Percentiles rank a stretch among this genome's conserved stretches.
Conservation (phyloP, 2,888 invertebrate genomes). For the Drosophila villosipedis region DNA sequence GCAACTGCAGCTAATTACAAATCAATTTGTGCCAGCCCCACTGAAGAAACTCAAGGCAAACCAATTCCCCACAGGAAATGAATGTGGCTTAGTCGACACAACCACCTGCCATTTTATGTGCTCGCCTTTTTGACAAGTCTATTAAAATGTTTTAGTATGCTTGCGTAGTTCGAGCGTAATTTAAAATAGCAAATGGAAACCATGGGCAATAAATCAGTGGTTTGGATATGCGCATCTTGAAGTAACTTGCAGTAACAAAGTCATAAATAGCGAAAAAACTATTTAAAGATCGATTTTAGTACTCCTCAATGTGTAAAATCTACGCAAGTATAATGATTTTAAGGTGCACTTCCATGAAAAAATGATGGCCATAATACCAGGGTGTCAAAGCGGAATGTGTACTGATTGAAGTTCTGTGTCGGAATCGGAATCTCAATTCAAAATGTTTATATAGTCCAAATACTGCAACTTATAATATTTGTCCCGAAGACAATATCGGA, state of each 20-base stretch:
- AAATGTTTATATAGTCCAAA: neutral
- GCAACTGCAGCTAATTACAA: slow-evolving; percentile 83
- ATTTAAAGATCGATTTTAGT: neutral
- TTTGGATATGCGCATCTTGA: slow-evolving; percentile 27
- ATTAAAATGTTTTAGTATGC: slow-evolving; percentile 35
- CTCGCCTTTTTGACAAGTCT: slow-evolving; percentile 51
- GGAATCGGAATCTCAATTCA: neutral
- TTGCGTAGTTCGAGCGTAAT: slow-evolving; percentile 6
- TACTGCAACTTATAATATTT: neutral
- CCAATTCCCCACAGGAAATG: slow-evolving; percentile 66
- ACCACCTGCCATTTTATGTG: slow-evolving; percentile 49
- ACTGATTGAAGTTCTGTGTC: neutral
- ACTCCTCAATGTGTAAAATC: neutral
- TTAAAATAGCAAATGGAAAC: slow-evolving; percentile 6
- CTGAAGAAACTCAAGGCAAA: slow-evolving; percentile 28
- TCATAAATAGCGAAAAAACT: slow-evolving; percentile 38
- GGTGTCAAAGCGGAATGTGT: too few species aligned
- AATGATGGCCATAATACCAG: neutral
- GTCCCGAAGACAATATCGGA: neutral
- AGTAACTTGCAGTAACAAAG: slow-evolving; percentile 17
- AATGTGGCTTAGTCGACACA: slow-evolving; percentile 29
- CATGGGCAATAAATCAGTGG: slow-evolving; percentile 45
- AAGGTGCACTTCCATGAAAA: neutral
- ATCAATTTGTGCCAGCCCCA: slow-evolving; percentile 82
- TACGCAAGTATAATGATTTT: neutral